Evolutionary conservation across 2,113 vertebrate species (phyloP), one percentile per base, ranked within the genome.

Genomic region (Pelvicachromis taeniatus): DNA sequence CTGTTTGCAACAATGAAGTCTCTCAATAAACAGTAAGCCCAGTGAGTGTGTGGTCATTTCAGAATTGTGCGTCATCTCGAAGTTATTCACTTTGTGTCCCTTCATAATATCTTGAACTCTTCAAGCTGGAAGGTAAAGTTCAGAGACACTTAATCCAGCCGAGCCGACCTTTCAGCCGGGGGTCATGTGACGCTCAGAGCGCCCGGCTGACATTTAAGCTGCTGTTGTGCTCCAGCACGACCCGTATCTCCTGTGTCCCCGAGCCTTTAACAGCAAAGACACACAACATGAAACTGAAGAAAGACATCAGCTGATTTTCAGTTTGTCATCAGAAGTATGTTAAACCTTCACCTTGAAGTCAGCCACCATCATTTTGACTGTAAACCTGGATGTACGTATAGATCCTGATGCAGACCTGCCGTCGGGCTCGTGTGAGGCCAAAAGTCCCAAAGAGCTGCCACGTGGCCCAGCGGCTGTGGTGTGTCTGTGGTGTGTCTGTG

Each of bases 161-260:
- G 56, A 53, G 83, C 6, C 29, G 78, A 94, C 94, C 93, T 96
- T 95, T 95, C 61, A 84, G 58, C 59, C 84, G 91, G 95, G 95
- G 92, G 94, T 94, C 94, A 92, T 14, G 2, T 16, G 79, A 55
- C 68, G 50, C 78, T 77, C 80, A 50, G 12, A 19, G 79, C 85
- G 70, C 3, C 48, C 80, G n/a, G 33, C 29, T 95, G 95, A 94
- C 90, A 91, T 94, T 94, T 94, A 81, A 89, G 23, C 80, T 79
- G 77, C 80, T 56, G 82, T 80, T 75, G 65, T 68, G 17, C 17
- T 59, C 31, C 73, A 55, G 31, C 33, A 10, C 3, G 83, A 68
- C 3, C 33, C 6, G 19, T 7, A 7, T 48, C n/a, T 23, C 50
- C 21, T 9, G 38, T 45, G n/a, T 6, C 35, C 19, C 12, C 1